Conservation (phyloP, 2,113 vertebrate genomes). For the Cranoglanis bouderius region DNA sequence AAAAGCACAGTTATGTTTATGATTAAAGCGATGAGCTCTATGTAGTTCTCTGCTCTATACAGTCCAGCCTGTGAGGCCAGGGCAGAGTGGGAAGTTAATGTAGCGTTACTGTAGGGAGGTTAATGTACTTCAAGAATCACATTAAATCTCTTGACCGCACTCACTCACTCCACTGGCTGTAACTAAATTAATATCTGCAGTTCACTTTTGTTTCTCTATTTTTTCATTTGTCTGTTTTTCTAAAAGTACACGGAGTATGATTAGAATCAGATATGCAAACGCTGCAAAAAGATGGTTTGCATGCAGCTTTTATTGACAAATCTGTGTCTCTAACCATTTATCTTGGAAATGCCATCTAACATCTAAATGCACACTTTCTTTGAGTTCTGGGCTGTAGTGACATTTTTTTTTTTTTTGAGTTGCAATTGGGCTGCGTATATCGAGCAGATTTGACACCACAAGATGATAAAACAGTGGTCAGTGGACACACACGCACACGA, state of each 20-base stretch:
- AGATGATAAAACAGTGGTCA: not conserved
- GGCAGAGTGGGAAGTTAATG: not conserved
- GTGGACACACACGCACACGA: no score
- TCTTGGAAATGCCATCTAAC: not conserved
- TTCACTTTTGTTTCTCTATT: not conserved
- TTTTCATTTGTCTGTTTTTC: not conserved
- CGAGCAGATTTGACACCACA: no score
- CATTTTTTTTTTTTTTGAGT: no score
- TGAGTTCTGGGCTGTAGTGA: not conserved
- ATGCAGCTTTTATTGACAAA: not conserved
- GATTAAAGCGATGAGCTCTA: not conserved
- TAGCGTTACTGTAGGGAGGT: not conserved
- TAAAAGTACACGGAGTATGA: not conserved
- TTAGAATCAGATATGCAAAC: not conserved
- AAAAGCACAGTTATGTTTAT: not conserved
- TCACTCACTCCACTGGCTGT: not conserved
- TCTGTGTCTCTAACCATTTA: not conserved
- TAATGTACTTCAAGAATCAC: not conserved
- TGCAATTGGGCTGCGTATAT: not conserved
- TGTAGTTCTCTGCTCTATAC: not conserved
- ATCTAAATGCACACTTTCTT: not conserved
- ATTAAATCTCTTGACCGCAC: not conserved
- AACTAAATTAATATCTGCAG: not conserved
- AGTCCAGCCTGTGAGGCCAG: not conserved
- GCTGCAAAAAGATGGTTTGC: no score